phyloP scores from a whole-genome alignment of 2,113 vertebrate genomes.

The Sander vitreus region DNA sequence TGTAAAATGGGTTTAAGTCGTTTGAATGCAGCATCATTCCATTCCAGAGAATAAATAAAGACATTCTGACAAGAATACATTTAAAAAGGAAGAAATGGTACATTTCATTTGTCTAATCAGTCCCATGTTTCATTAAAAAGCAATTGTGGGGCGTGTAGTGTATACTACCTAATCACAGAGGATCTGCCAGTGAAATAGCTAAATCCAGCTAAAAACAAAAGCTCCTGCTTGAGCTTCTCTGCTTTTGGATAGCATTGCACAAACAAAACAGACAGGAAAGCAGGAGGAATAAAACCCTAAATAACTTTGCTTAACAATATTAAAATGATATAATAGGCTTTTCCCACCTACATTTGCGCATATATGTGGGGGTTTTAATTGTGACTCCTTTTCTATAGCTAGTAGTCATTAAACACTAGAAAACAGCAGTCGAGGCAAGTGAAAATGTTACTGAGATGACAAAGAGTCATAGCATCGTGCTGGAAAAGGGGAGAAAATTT shows the following conservation, averaged over 20 bases:
- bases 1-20: not conserved
- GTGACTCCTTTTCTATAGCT: too few species aligned
- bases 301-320: conserved; percentile 19
- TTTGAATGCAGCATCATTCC: conserved; percentile 7
- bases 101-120: conserved; percentile 39
- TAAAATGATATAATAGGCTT: not conserved
- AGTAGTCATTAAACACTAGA: too few species aligned
- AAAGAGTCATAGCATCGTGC: too few species aligned
- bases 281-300: conserved; percentile 7
- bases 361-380: too few species aligned
- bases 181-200: conserved; percentile 40
- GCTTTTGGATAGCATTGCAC: not conserved
- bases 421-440: too few species aligned
- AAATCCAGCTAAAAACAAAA: conserved; percentile 38
- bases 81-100: conserved; percentile 1
- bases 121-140: conserved; percentile 26
- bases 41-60: not conserved
- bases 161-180: conserved; percentile 34
- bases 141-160: conserved; percentile 31
- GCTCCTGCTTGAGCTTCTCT: conserved; percentile 23
- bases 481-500: too few species aligned
- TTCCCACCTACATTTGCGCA: too few species aligned
- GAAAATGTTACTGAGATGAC: too few species aligned
- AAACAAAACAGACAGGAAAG: conserved; percentile 6
- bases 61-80: conserved; percentile 18